Evolutionary conservation across 2,888 invertebrate genomes (phyloP).

Genomic region (Julus scanicus): DNA sequence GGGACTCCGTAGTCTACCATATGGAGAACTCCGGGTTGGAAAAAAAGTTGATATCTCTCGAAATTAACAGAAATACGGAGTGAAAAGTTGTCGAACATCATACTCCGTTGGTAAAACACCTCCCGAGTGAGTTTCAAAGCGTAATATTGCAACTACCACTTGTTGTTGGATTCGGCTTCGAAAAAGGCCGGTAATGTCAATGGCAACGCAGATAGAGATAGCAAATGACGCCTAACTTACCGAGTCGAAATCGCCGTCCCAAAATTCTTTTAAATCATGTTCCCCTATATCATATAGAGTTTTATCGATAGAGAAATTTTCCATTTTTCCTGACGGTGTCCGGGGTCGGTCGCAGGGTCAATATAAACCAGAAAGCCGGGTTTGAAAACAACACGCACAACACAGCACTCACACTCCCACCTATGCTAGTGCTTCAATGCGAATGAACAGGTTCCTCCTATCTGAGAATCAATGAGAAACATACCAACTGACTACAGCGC

Average conservation of each 20-base stretch:
- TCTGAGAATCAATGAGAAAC: background rate
- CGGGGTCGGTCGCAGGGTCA: slow-evolving; percentile 53
- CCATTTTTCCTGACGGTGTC: slow-evolving; percentile 56
- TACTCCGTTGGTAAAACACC: background rate
- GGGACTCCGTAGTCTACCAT: slow-evolving; percentile 16
- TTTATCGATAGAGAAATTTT: slow-evolving; percentile 51
- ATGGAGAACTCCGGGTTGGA: slow-evolving; percentile 29
- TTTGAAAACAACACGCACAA: slow-evolving; percentile 27
- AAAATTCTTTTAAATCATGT: slow-evolving; percentile 54
- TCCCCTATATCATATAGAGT: slow-evolving; percentile 56
- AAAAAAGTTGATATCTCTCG: background rate
- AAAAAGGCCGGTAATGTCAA: slow-evolving; percentile 27
- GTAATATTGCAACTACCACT: background rate
- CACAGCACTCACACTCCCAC: slow-evolving; percentile 25
- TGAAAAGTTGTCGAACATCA: background rate
- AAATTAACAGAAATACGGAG: background rate
- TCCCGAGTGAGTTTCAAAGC: background rate
- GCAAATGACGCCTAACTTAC: slow-evolving; percentile 49
- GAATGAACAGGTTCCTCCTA: slow-evolving; percentile 1
- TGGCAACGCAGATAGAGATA: slow-evolving; percentile 30
- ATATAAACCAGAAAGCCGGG: slow-evolving; percentile 46
- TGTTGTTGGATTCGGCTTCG: slow-evolving; percentile 31
- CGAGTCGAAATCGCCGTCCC: slow-evolving; percentile 54
- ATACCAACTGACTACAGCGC: background rate
- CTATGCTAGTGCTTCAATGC: slow-evolving; percentile 33